Evolutionary conservation across 2,888 invertebrate genomes (phyloP), one percentile per base, ranked within the genome.

Genomic region (Latrodectus hesperus): DNA sequence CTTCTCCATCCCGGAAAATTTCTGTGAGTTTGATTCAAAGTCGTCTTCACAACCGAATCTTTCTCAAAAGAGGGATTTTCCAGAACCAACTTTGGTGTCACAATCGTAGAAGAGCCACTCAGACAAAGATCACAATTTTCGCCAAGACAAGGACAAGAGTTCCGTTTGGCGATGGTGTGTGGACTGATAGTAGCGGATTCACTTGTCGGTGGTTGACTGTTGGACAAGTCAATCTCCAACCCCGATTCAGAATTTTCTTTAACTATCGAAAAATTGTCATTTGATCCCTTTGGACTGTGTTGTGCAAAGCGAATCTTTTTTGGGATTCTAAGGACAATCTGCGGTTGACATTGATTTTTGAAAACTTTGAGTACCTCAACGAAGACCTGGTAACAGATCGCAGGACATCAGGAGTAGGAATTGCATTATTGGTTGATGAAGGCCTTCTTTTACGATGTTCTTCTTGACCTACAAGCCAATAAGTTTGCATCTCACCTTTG

Each of bases 401-500:
- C 9, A 83, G 67, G 17, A 82, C 82, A 52, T 83, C 88, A 8
- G 82, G 80, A 14, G 76, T 83, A 5, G 64, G 74, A 4, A 83
- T 74, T n/a, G 78, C 38, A 11, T 17, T 49, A n/a, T 51, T 78
- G 1, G 60, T 49, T 11, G 65, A 79, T 11, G 49, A 78, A 6
- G 49, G 74, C 12, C 60, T 74, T 14, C 51, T 65, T 12, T 76
- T 72, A 0, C 88, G 74, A 22, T 76, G 72, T 9, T 85, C 82
- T 16, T 88, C 88, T 70, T 88, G 84, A 4, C 88, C 88, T 5
- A 72, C 49, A 17, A 90, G 71, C 89, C 89, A 90, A 67, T 76
- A 90, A 9, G 90, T 90, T 3, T 65, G 76, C 85, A 90, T 78
- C 26, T 90, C 89, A 1, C 89, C 89, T 85, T 89, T 89, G 12